These are phyloP conservation scores for Ferdinandea cuprea DNA, from an alignment of 2,888 invertebrate species.

Conservation along the genomic window DNA sequence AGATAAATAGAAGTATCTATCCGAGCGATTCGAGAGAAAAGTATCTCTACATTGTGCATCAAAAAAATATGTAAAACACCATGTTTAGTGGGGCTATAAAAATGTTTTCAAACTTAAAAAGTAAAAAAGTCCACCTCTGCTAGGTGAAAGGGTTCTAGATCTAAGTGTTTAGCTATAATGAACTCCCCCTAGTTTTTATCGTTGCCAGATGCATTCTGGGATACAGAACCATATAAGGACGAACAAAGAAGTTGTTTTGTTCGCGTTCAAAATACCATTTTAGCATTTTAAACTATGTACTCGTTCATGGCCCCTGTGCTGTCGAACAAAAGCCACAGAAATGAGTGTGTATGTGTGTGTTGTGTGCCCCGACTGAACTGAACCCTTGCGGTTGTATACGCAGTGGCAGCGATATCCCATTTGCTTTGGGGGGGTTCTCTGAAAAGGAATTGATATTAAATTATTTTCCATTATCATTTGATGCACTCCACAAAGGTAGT, in stretches of 20 bases:
- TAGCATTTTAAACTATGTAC: conserved; percentile 59
- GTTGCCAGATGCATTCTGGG: conserved; percentile 42
- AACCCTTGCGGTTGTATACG: conserved; percentile 2
- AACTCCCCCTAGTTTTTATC: conserved; percentile 28
- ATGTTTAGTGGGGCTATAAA: conserved; percentile 35
- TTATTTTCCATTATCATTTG: conserved; percentile 74
- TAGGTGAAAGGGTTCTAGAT: conserved; percentile 11
- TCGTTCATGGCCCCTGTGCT: conserved; percentile 19
- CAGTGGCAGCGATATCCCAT: neutral
- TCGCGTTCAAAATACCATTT: conserved; percentile 60
- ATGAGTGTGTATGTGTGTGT: conserved; percentile 8
- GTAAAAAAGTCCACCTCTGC: neutral
- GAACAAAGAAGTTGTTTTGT: conserved; percentile 65
- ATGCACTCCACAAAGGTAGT: conserved; percentile 67
- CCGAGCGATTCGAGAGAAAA: neutral
- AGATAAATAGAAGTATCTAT: neutral
- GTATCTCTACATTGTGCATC: conserved; percentile 26
- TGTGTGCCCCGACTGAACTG: too few relatives aligned
- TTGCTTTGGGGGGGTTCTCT: conserved; percentile 29
- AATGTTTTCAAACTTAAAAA: conserved; percentile 40
- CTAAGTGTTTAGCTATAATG: conserved; percentile 44
- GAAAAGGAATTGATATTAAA: conserved; percentile 71
- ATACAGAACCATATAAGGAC: conserved; percentile 31
- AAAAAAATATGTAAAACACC: conserved; percentile 35
- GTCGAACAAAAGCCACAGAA: conserved; percentile 59